Evolutionary conservation across 1,140 invertebrate species (phyloP).

Genomic region (Thaumetopoea pityocampa): DNA sequence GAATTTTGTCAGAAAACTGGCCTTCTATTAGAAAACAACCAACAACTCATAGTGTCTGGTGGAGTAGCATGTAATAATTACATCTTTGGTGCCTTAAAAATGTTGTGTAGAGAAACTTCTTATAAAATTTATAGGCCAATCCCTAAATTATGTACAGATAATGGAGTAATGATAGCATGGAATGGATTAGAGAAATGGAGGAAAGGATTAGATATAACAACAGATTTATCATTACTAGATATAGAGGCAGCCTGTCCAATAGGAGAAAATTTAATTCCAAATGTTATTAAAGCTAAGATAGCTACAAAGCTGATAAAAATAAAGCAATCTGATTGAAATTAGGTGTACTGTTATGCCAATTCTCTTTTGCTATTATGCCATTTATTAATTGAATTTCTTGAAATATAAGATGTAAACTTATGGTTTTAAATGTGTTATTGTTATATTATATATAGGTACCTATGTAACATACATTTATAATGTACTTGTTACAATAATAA

Average conservation of each 20-base stretch:
- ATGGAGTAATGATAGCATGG: slow-evolving; percentile 99
- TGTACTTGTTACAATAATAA: no score
- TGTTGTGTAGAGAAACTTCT: slow-evolving; percentile 82
- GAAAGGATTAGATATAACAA: slow-evolving; percentile 50
- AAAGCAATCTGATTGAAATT: slow-evolving; percentile 34
- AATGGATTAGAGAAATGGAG: slow-evolving; percentile 90
- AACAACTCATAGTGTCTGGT: slow-evolving; percentile 89
- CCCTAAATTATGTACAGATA: slow-evolving; percentile 94
- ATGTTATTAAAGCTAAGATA: slow-evolving; percentile 50
- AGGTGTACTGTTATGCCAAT: no score
- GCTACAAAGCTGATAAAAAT: slow-evolving; percentile 54
- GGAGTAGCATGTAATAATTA: slow-evolving; percentile 96
- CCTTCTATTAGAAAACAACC: slow-evolving; percentile 77
- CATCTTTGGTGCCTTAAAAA: slow-evolving; percentile 82
- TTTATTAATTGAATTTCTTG: no score
- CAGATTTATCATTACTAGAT: slow-evolving; percentile 42
- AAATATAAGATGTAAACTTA: no score
- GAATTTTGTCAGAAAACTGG: slow-evolving; percentile 81
- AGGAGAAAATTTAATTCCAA: slow-evolving; percentile 43
- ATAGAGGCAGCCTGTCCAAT: slow-evolving; percentile 52
- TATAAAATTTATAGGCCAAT: slow-evolving; percentile 86
- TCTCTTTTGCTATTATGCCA: no score
- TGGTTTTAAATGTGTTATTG: no score
- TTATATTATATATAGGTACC: no score
- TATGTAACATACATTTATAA: no score